phyloP scores from a whole-genome alignment of 2,797 vertebrate species.

The Etheostoma nigrum region DNA sequence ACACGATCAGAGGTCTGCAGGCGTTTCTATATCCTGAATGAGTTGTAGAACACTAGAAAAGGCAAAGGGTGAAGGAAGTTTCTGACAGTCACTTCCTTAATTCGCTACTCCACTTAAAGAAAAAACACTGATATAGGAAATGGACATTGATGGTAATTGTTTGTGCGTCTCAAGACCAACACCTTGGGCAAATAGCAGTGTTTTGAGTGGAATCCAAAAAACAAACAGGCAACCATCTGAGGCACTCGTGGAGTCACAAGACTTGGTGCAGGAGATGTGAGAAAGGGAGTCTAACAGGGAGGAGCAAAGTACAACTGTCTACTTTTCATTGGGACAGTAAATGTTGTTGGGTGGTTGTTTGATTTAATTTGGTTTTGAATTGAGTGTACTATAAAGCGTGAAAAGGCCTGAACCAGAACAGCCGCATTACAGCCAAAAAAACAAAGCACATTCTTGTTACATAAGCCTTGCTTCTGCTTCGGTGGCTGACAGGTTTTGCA shows the following conservation, averaged over 20 bases:
- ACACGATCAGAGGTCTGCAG: too few relatives aligned
- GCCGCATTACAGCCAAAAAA: conserved; percentile 32
- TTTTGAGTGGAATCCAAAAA: conserved; percentile 49
- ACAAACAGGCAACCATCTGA: conserved; percentile 63
- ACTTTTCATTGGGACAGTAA: conserved; percentile 14
- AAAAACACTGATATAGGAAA: not conserved
- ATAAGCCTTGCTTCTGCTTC: conserved; percentile 59
- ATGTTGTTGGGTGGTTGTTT: conserved; percentile 18
- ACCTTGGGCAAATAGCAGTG: conserved; percentile 57
- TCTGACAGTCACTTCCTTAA: conserved; percentile 2
- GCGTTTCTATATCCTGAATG: conserved; percentile 20
- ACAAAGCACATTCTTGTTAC: conserved; percentile 55
- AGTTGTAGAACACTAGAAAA: not conserved
- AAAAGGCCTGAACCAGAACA: conserved; percentile 39
- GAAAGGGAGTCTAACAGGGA: conserved; percentile 19
- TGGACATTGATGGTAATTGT: not conserved
- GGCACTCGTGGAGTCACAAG: conserved; percentile 71
- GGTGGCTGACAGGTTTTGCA: conserved; percentile 50
- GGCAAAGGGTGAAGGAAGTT: not conserved
- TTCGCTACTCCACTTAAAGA: not conserved
- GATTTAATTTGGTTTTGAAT: conserved; percentile 16
- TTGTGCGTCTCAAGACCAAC: conserved; percentile 48
- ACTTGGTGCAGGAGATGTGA: conserved; percentile 49
- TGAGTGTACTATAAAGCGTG: conserved; percentile 7
- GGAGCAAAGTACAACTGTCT: conserved; percentile 9